Base-by-base conservation (phyloP, 2,888 invertebrate genomes). In the Micoletzkya japonica region DNA sequence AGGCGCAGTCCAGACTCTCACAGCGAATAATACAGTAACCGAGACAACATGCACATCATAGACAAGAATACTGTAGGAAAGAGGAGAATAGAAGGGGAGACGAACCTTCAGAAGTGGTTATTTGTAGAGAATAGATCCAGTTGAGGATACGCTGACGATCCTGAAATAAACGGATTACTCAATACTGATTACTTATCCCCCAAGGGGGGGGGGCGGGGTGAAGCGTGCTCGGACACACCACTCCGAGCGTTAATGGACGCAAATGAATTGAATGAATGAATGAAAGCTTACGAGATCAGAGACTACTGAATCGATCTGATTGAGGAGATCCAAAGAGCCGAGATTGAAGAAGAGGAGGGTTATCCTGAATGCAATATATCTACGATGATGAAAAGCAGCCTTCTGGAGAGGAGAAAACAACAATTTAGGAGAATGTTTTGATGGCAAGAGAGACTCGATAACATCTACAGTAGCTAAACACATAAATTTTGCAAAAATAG, bases 51-150 rank as follows among this genome's bases (percentile, higher is more conserved):
- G 24, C 63, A 63, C 50, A 54, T 54, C 26, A 54, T 7, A 54
- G 54, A 44, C 20, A 14, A 44, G 20, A 44, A 44, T 44, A 44
- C 14, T 10, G 20, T 44, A 44, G 44, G 44, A 10, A 44, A 24
- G 4, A 26, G 37, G 39, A n/a, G 1, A n/a, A 26, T 3, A n/a
- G n/a, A n/a, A n/a, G n/a, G 10, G 17, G 4, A 6, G 7, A 36
- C 54, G 14, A 49, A 66, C 74, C 71, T 28, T 59, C 71, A 70
- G 64, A 66, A 26, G 73, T 64, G 20, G 74, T 76, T 4, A 81
- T 60, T 71, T 95, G 93, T 30, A 94, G 89, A 36, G 90, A 90
- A 86, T 96, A 96, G 72, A 96, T 90, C 95, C 95, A 96, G 70
- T 94, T 90, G 74, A 94, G 91, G 50, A 94, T 92, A 72, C 90